Percentiles rank a stretch among this genome's conserved stretches.
phyloP scores from a whole-genome alignment of 2,888 invertebrate species.

The Protodeltote pygarga region DNA sequence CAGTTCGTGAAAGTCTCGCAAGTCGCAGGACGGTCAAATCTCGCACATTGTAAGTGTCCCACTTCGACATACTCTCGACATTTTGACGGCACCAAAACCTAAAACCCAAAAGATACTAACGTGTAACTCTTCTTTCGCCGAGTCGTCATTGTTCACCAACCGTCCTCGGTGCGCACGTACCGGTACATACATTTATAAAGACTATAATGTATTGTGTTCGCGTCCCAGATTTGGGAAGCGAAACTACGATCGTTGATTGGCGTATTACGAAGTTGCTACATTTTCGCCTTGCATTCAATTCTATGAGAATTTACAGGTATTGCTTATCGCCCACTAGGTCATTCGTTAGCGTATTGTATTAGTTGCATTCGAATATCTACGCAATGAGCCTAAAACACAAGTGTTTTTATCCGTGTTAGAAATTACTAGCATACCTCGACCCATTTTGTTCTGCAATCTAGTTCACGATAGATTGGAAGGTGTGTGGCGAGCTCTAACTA shows the following conservation, averaged over 20 bases:
- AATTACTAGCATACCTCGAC: slow-evolving; percentile 23
- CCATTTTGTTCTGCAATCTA: slow-evolving; percentile 10
- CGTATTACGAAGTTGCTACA: slow-evolving; percentile 80
- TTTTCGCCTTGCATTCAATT: slow-evolving; percentile 83
- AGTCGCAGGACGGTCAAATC: slow-evolving; percentile 82
- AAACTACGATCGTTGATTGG: slow-evolving; percentile 82
- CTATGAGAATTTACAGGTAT: slow-evolving; percentile 81
- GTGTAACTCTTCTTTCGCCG: slow-evolving; percentile 70
- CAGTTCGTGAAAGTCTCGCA: slow-evolving; percentile 85
- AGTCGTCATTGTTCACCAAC: slow-evolving; percentile 69
- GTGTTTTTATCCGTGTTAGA: slow-evolving; percentile 43
- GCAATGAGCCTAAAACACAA: slow-evolving; percentile 36
- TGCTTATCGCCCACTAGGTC: slow-evolving; percentile 79
- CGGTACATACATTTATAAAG: slow-evolving; percentile 64
- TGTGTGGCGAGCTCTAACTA: neutral
- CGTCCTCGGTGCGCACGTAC: slow-evolving; percentile 65
- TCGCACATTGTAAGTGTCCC: slow-evolving; percentile 79
- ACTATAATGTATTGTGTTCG: slow-evolving; percentile 68
- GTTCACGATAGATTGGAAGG: slow-evolving; percentile 3
- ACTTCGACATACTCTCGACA: slow-evolving; percentile 76
- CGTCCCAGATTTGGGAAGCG: slow-evolving; percentile 82
- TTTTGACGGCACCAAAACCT: slow-evolving; percentile 82
- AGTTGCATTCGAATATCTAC: slow-evolving; percentile 45
- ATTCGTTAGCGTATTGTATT: slow-evolving; percentile 63
- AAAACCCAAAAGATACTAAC: slow-evolving; percentile 72